These are phyloP conservation scores for Neopelma chrysocephalum DNA, from an alignment of 2,797 vertebrate genomes.

Conservation along the genomic window DNA sequence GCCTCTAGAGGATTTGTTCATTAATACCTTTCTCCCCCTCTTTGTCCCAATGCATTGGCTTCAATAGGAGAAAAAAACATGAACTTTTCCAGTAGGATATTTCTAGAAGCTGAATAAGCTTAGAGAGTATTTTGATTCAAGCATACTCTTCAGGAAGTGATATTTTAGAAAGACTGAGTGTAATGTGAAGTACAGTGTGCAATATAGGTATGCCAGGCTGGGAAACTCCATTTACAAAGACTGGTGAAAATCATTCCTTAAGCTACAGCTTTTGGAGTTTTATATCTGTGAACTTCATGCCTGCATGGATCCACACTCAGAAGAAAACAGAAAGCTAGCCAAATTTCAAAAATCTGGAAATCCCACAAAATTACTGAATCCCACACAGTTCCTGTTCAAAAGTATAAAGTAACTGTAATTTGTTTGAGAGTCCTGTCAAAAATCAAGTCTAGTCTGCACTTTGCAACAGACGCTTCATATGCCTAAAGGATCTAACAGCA, in stretches of 20 bases:
- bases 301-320: neutral
- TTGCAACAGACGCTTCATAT: neutral
- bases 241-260: neutral
- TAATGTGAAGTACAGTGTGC: neutral
- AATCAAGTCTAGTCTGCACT: neutral
- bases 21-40: neutral
- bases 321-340: neutral
- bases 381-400: neutral
- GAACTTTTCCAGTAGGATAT: neutral
- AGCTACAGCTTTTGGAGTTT: neutral
- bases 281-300: neutral
- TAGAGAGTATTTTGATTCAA: neutral
- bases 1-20: neutral
- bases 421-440: neutral
- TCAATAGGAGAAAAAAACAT: neutral
- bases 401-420: neutral
- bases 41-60: neutral
- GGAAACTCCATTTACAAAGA: neutral
- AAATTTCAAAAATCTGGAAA: slow-evolving; percentile 20
- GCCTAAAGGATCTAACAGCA: neutral
- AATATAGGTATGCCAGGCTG: neutral
- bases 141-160: neutral
- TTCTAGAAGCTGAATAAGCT: neutral
- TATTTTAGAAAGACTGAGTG: neutral
- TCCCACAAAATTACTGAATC: neutral